A percentile compares a stretch with the other conserved stretches of the same genome.
Conservation (phyloP, 1,140 invertebrate genomes). For the Eurytemora carolleeae region DNA sequence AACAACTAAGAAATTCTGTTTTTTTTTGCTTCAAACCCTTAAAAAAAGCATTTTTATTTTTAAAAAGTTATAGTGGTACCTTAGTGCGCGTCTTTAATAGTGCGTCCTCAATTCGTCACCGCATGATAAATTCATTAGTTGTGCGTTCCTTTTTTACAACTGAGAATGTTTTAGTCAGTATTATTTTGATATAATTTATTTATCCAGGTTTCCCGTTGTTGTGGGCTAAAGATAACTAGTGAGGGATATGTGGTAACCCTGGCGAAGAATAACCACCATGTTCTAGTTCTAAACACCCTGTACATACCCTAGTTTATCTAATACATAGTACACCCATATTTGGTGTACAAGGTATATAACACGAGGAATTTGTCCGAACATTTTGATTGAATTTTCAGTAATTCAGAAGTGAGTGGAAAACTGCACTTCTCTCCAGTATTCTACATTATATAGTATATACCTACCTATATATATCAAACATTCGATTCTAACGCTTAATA, state of each 20-base stretch:
- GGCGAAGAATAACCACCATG: slow-evolving; percentile 95
- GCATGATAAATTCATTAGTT: slow-evolving; percentile 45
- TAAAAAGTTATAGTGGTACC: slow-evolving; percentile 78
- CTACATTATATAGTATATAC: no score
- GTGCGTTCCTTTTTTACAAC: slow-evolving; percentile 32
- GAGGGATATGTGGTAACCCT: slow-evolving; percentile 90
- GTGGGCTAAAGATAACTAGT: slow-evolving; percentile 84
- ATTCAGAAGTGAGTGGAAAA: no score
- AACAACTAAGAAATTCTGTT: no score
- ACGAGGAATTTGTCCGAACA: no score
- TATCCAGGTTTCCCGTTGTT: slow-evolving; percentile 79
- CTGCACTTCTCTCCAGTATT: no score
- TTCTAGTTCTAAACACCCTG: slow-evolving; percentile 80
- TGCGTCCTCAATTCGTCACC: slow-evolving; percentile 94
- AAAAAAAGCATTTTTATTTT: slow-evolving; percentile 15
- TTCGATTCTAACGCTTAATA: no score
- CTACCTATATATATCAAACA: no score
- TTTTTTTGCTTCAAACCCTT: slow-evolving; percentile 45
- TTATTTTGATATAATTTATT: no score
- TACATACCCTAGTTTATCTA: slow-evolving; percentile 57
- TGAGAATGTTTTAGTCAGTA: no score
- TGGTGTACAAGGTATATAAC: no score
- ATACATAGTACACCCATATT: no score
- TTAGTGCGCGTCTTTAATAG: slow-evolving; percentile 87
- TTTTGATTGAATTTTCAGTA: no score